Conservation (phyloP, 2,888 invertebrate species). For the Sinodicranocentrus sp. region DNA sequence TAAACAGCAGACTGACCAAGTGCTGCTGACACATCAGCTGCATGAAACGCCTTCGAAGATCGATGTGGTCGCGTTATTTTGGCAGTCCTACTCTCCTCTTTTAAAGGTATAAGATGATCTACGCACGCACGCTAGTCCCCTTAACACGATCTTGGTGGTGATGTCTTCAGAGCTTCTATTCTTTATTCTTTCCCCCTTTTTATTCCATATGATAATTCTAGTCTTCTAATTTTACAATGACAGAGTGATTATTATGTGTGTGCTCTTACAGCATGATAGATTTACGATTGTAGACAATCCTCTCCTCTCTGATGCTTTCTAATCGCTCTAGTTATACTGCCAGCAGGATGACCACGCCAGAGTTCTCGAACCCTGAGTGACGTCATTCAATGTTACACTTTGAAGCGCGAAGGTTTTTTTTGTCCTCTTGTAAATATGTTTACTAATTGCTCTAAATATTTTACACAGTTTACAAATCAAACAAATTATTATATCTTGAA, state of each 20-base stretch:
- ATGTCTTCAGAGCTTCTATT: not conserved
- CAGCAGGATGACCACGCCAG: not conserved
- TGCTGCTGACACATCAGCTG: not conserved
- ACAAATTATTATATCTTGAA: no score
- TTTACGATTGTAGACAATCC: not conserved
- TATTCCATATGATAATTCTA: conserved; percentile 6
- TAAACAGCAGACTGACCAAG: not conserved
- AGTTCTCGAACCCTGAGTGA: no score
- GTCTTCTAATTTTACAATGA: conserved; percentile 11
- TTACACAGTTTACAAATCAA: no score
- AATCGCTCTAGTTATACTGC: conserved; percentile 13
- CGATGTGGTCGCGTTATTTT: not conserved
- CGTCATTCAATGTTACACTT: no score
- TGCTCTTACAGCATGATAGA: not conserved
- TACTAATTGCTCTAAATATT: no score
- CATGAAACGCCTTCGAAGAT: conserved; percentile 9
- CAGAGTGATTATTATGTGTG: conserved; percentile 5
- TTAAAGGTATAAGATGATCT: not conserved
- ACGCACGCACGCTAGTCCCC: not conserved
- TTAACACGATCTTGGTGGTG: not conserved
- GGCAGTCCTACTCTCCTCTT: not conserved
- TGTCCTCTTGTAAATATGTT: no score
- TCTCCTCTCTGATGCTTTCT: conserved; percentile 4
- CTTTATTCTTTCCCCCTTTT: not conserved
- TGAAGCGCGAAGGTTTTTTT: no score